Conservation (phyloP, 53 echinoderm and acorn worm species). For the Astropecten irregularis region DNA sequence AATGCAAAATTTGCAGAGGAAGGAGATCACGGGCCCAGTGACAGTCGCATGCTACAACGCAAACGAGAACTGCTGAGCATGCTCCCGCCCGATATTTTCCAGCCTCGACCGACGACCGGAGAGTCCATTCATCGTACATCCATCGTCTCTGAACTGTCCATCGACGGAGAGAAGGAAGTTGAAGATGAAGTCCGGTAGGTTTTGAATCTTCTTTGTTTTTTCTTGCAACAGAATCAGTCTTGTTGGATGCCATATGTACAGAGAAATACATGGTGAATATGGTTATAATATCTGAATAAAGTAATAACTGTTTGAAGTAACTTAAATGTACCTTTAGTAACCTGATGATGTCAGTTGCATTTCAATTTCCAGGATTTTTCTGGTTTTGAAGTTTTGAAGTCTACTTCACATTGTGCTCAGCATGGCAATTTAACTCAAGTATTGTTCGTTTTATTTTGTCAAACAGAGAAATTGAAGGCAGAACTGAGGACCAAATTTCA, state of each 20-base stretch:
- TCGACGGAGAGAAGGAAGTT: slow-evolving; percentile 62
- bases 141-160: slow-evolving; percentile 80
- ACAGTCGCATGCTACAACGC: slow-evolving; percentile 75
- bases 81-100: slow-evolving; percentile 86
- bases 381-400: no score
- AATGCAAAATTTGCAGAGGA: slow-evolving; percentile 73
- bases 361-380: no score
- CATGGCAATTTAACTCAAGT: no score
- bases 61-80: slow-evolving; percentile 83
- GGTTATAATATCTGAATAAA: no score
- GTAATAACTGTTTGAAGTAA: no score
- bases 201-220: slow-evolving; percentile 6
- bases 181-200: slow-evolving; percentile 53
- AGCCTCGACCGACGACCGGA: slow-evolving; percentile 66
- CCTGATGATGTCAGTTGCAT: no score
- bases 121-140: slow-evolving; percentile 90
- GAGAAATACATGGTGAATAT: no score
- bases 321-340: no score
- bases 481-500: slow-evolving; percentile 1
- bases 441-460: no score
- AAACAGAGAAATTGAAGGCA: slow-evolving; percentile 13
- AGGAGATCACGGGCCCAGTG: slow-evolving; percentile 71
- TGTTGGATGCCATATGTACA: no score
- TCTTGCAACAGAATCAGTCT: no score
- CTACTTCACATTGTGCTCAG: no score